A percentile compares a stretch with the other conserved stretches of the same genome.
These are phyloP conservation scores for Hirudinaria manillensis DNA, from an alignment of 2,888 invertebrate species.

Conservation along the genomic window DNA sequence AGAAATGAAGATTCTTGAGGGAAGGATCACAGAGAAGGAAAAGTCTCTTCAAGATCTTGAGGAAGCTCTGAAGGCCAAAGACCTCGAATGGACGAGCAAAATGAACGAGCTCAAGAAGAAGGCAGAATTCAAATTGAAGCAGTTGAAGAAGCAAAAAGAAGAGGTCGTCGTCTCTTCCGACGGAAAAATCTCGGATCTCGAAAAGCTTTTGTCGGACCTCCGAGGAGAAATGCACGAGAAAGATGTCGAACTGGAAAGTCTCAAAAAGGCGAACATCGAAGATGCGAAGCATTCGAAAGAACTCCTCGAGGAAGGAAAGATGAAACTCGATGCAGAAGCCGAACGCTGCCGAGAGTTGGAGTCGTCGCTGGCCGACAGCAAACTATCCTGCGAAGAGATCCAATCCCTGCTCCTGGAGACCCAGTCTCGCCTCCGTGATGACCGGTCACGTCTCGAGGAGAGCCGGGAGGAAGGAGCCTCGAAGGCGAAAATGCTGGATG, in stretches of 20 bases:
- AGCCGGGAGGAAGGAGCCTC: background rate
- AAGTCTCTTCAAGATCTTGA: background rate
- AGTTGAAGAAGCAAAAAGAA: constrained; percentile 20
- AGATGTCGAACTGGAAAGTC: background rate
- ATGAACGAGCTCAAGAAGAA: constrained; percentile 29
- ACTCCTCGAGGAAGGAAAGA: background rate
- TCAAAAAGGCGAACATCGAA: background rate
- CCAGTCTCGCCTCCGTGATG: background rate
- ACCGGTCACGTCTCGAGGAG: background rate
- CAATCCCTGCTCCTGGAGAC: background rate
- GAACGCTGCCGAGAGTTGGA: background rate
- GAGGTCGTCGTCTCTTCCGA: constrained; percentile 1
- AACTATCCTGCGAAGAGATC: background rate
- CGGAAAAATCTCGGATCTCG: background rate
- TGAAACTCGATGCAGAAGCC: background rate
- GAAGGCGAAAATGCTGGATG: background rate
- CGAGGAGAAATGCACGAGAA: background rate
- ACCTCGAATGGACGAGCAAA: background rate
- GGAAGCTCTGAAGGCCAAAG: constrained; percentile 9
- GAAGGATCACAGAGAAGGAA: background rate
- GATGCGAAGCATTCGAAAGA: background rate
- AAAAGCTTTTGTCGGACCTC: background rate
- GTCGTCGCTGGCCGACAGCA: background rate
- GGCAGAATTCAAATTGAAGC: constrained; percentile 26
- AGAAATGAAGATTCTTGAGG: background rate